Conservation (phyloP, 2,797 vertebrate genomes). For the Clarias platycephalus region DNA sequence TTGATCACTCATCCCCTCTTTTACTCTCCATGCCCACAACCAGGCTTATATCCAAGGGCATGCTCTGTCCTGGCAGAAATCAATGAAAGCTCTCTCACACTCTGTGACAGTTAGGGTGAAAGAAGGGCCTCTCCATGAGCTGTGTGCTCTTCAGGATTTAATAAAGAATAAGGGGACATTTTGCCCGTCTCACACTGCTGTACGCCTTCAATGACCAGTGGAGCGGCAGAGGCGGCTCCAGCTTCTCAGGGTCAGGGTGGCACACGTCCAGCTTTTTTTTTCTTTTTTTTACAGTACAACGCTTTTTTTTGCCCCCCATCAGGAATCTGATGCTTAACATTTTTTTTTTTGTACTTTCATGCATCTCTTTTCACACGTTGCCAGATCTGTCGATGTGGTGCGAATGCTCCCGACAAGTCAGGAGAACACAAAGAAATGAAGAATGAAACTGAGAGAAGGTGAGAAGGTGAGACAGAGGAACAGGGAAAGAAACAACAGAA, state of each 20-base stretch:
- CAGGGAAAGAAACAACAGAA: background rate
- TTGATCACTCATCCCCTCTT: constrained; percentile 10
- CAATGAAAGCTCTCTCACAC: constrained; percentile 20
- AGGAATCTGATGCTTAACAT: background rate
- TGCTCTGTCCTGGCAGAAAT: background rate
- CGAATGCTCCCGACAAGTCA: constrained; percentile 17
- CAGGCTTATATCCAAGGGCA: constrained; percentile 12
- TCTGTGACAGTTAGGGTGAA: constrained; percentile 28
- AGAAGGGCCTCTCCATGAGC: constrained; percentile 7
- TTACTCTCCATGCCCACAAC: background rate
- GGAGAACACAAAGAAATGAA: constrained; percentile 13
- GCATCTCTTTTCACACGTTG: constrained; percentile 53
- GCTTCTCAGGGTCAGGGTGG: constrained; percentile 14
- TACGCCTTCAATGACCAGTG: background rate
- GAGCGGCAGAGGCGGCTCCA: constrained; percentile 2
- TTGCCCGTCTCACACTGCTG: background rate
- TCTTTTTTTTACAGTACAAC: constrained; percentile 17
- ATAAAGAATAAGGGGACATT: background rate
- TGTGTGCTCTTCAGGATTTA: constrained; percentile 12
- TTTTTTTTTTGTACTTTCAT: constrained; percentile 23
- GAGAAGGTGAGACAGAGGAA: background rate
- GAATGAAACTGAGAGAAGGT: background rate
- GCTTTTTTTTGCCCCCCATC: background rate
- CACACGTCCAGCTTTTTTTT: constrained; percentile 15
- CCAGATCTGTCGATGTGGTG: constrained; percentile 55